Evolutionary conservation across 2,797 vertebrate genomes (phyloP).

Genomic region (Rousettus madagascariensis): DNA sequence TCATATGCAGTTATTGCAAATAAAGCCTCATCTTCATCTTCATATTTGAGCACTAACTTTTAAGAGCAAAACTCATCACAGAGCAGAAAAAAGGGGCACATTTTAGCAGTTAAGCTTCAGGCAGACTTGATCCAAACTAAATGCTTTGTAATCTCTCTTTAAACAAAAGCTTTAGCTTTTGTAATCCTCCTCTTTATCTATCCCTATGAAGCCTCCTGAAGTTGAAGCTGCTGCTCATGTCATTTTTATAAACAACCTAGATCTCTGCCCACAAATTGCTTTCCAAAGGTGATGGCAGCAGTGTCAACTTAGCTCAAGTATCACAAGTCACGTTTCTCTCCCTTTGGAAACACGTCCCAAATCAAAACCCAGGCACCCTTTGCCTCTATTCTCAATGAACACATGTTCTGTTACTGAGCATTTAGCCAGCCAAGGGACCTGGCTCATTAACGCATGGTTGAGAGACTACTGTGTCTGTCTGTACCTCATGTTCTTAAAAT

Average conservation of each 20-base stretch:
- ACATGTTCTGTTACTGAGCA: slow-evolving; percentile 38
- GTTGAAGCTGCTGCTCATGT: slow-evolving; percentile 77
- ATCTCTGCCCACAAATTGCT: slow-evolving; percentile 71
- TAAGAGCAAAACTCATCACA: slow-evolving; percentile 67
- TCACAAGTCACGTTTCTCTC: slow-evolving; percentile 39
- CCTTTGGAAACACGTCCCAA: slow-evolving; percentile 33
- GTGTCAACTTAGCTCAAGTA: background rate
- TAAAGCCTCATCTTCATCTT: background rate
- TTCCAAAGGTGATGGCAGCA: slow-evolving; percentile 51
- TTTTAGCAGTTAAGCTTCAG: slow-evolving; percentile 80
- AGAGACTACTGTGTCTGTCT: slow-evolving; percentile 61
- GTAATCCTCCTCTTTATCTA: slow-evolving; percentile 84
- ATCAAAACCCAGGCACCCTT: slow-evolving; percentile 46
- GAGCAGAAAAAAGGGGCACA: slow-evolving; percentile 66
- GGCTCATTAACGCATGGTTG: slow-evolving; percentile 51
- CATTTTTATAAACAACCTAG: slow-evolving; percentile 71
- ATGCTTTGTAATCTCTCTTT: slow-evolving; percentile 86
- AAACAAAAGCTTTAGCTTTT: slow-evolving; percentile 85
- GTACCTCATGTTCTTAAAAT: slow-evolving; percentile 70
- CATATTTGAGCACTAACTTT: background rate
- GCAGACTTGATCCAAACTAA: slow-evolving; percentile 82
- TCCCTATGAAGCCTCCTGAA: slow-evolving; percentile 79
- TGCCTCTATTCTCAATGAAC: slow-evolving; percentile 46
- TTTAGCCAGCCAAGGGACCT: slow-evolving; percentile 29
- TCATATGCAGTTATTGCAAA: slow-evolving; percentile 38